These are phyloP conservation scores for Phengaris arion DNA, from an alignment of 2,888 invertebrate species.

Conservation along the genomic window DNA sequence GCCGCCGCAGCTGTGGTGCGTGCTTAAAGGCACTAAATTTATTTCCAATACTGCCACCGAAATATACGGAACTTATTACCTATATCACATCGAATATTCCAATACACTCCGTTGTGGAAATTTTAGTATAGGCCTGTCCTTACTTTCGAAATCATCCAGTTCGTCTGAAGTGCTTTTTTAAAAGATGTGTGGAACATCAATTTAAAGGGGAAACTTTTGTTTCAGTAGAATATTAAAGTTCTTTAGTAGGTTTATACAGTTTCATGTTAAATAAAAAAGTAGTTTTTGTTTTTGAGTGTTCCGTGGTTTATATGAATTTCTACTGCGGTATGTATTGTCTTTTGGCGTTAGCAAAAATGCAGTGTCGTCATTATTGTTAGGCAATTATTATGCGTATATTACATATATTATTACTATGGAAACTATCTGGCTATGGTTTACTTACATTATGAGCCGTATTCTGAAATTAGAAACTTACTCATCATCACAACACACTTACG, in stretches of 20 bases:
- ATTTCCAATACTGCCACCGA: too few relatives aligned
- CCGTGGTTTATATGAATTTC: not conserved
- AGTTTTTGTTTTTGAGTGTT: not conserved
- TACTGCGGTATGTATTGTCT: not conserved
- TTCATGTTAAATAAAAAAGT: constrained; percentile 3
- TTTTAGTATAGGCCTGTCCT: not conserved
- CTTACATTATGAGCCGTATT: too few relatives aligned
- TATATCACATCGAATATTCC: too few relatives aligned
- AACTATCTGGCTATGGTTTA: too few relatives aligned
- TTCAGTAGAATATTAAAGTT: constrained; percentile 18
- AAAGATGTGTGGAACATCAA: constrained; percentile 13
- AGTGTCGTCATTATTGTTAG: not conserved
- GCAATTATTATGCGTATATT: too few relatives aligned
- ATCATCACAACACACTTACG: too few relatives aligned
- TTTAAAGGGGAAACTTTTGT: constrained; percentile 19
- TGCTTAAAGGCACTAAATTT: too few relatives aligned
- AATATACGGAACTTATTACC: too few relatives aligned
- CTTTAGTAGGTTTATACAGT: constrained; percentile 11
- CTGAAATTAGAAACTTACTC: too few relatives aligned
- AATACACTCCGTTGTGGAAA: not conserved
- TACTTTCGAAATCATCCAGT: not conserved
- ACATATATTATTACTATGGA: too few relatives aligned
- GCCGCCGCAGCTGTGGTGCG: too few relatives aligned
- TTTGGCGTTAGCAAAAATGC: not conserved
- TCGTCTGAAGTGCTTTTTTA: constrained; percentile 7